Evolutionary conservation across 2,888 invertebrate genomes (phyloP).

Genomic region (Conistra vaccinii): DNA sequence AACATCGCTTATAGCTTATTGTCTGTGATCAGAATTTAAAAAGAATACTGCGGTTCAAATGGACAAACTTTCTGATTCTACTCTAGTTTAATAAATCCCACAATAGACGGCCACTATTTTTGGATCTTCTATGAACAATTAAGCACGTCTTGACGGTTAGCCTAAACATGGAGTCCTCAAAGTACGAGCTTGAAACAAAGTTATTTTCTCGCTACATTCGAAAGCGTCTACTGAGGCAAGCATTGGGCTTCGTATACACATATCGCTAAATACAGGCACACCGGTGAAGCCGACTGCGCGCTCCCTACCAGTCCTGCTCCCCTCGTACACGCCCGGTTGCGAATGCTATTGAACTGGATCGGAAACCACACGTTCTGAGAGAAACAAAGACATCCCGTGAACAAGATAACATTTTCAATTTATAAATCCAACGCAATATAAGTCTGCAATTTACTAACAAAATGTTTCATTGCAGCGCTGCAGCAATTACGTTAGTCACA

Average conservation of each 20-base stretch:
- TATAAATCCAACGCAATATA: conserved; percentile 37
- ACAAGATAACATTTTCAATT: conserved; percentile 58
- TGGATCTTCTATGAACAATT: conserved; percentile 14
- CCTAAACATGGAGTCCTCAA: conserved; percentile 15
- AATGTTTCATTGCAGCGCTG: conserved; percentile 3
- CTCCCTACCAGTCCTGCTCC: conserved; percentile 54
- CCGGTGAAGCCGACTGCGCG: conserved; percentile 39
- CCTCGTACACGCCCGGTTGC: conserved; percentile 58
- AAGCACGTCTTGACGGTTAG: neutral
- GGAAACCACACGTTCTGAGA: conserved; percentile 58
- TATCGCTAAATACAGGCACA: conserved; percentile 48
- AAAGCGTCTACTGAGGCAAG: conserved; percentile 27
- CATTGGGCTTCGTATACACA: conserved; percentile 27
- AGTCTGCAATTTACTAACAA: conserved; percentile 9
- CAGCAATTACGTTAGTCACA: neutral
- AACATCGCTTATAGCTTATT: conserved; percentile 24
- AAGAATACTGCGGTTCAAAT: neutral
- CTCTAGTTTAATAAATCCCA: neutral
- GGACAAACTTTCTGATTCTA: neutral
- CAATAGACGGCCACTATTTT: too few species aligned
- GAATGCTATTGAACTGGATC: conserved; percentile 63
- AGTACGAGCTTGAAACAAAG: conserved; percentile 12
- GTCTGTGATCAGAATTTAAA: conserved; percentile 18
- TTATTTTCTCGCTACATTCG: conserved; percentile 26
- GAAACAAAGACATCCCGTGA: conserved; percentile 54